Evolutionary conservation across 2,888 invertebrate genomes (phyloP).

Genomic region (Phytoseiulus persimilis): DNA sequence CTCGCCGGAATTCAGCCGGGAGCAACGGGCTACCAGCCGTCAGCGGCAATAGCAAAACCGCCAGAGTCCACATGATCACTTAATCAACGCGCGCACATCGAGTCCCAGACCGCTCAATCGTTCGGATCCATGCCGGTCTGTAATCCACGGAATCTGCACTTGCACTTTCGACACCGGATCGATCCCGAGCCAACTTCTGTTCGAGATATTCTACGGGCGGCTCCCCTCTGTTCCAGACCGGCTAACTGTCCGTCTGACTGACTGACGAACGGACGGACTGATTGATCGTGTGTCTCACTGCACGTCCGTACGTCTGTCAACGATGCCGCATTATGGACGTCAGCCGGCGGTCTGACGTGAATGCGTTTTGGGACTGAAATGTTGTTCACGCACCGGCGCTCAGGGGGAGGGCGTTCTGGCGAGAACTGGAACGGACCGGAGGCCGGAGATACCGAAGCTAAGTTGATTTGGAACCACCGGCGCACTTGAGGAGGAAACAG

Average conservation of each 20-base stretch:
- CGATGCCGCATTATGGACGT: neutral
- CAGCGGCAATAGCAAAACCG: neutral
- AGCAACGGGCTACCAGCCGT: conserved; percentile 19
- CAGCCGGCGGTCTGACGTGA: conserved; percentile 24
- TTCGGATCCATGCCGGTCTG: neutral
- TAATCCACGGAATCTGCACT: neutral
- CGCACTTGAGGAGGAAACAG: neutral
- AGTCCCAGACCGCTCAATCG: neutral
- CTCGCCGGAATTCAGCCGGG: conserved; percentile 23
- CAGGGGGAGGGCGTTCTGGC: conserved; percentile 8
- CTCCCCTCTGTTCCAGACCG: neutral
- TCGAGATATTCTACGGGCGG: neutral
- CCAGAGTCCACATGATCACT: neutral
- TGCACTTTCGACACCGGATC: neutral
- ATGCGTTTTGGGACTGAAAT: conserved; percentile 35
- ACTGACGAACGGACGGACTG: neutral
- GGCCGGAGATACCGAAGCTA: conserved; percentile 5
- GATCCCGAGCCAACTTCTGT: neutral
- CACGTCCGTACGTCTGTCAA: neutral
- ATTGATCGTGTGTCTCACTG: neutral
- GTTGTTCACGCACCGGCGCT: conserved; percentile 34
- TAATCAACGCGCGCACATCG: neutral
- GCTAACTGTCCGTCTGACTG: neutral
- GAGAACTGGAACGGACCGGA: neutral
- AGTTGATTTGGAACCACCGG: neutral